phyloP scores from a whole-genome alignment of 2,888 invertebrate species.

The Caradrina kadenii region DNA sequence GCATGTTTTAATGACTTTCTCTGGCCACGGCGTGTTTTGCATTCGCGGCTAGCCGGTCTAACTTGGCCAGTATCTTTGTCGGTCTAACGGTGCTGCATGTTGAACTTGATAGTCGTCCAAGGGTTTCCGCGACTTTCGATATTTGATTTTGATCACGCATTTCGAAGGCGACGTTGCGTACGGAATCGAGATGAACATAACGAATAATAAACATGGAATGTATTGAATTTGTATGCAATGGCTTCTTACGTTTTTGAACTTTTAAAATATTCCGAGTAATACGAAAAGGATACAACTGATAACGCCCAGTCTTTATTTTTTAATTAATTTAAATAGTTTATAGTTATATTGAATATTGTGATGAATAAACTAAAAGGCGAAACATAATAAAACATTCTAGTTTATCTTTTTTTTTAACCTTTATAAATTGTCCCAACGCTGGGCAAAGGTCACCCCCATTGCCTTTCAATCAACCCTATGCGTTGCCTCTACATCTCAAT shows the following conservation, averaged over 20 bases:
- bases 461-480: not conserved
- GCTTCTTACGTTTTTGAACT: conserved; percentile 35
- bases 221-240: conserved; percentile 49
- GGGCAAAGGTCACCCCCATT: not conserved
- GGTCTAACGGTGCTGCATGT: conserved; percentile 69
- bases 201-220: conserved; percentile 59
- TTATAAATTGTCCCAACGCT: too few species aligned
- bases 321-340: not conserved
- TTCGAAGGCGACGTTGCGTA: conserved; percentile 71
- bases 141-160: conserved; percentile 77
- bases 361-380: not conserved
- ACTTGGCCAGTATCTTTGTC: conserved; percentile 67
- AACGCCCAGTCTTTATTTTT: not conserved
- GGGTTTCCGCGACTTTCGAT: conserved; percentile 71
- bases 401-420: too few species aligned
- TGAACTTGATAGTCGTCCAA: conserved; percentile 49
- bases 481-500: not conserved
- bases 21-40: conserved; percentile 79
- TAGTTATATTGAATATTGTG: not conserved
- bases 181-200: conserved; percentile 69
- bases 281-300: not conserved
- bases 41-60: conserved; percentile 69
- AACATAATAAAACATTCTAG: not conserved
- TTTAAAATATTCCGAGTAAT: not conserved
- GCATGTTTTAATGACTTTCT: conserved; percentile 88